Percentiles rank a stretch among this genome's conserved stretches.
These are phyloP conservation scores for Tangara arthus DNA, from an alignment of 2,797 vertebrate genomes.

Conservation along the genomic window DNA sequence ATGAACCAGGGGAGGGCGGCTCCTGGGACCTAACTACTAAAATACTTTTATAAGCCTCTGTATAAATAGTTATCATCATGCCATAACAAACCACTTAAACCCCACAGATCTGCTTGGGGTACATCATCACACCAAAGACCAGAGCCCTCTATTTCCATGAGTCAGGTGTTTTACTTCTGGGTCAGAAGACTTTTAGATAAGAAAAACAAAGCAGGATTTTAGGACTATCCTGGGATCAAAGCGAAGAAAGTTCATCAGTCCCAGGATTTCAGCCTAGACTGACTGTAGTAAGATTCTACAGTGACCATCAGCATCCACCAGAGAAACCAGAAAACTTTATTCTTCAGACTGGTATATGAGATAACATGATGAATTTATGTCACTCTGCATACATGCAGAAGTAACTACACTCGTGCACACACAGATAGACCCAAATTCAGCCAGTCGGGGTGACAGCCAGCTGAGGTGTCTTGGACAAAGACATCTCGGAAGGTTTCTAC, in stretches of 20 bases:
- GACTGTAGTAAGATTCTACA: neutral
- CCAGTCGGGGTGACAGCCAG: fast-evolving
- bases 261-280: neutral
- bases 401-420: neutral
- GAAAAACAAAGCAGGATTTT: neutral
- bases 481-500: neutral
- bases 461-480: neutral
- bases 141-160: neutral
- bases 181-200: neutral
- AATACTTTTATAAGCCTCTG: neutral
- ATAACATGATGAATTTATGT: neutral
- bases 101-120: neutral
- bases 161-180: neutral
- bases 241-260: neutral
- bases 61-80: neutral
- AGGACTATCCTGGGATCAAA: neutral
- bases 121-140: fast-evolving
- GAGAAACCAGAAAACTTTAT: neutral
- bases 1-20: neutral
- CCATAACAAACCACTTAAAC: neutral
- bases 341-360: neutral
- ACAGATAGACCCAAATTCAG: neutral
- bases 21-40: neutral
- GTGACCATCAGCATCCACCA: neutral
- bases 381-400: neutral